Evolutionary conservation across 2,797 vertebrate species (phyloP).

Genomic region (Enoplosus armatus): DNA sequence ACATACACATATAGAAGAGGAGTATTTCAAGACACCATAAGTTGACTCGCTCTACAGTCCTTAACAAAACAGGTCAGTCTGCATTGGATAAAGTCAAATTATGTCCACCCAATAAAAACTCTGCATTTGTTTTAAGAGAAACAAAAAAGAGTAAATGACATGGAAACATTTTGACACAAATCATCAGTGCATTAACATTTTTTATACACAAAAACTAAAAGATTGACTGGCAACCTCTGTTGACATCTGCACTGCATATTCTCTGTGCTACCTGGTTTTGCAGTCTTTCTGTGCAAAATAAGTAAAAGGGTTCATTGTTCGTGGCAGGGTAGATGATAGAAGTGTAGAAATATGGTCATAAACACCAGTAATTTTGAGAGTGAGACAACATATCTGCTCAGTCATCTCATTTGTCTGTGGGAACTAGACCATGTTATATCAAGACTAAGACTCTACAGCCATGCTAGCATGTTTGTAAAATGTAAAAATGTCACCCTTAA

Average conservation of each 20-base stretch:
- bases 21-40: neutral
- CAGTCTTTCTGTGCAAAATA: neutral
- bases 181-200: neutral
- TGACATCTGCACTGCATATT: neutral
- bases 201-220: neutral
- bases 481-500: neutral
- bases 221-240: neutral
- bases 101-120: neutral
- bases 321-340: neutral
- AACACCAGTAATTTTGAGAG: neutral
- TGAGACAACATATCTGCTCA: neutral
- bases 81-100: neutral
- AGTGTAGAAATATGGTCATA: neutral
- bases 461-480: neutral
- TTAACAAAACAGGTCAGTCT: neutral
- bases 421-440: neutral
- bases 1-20: neutral
- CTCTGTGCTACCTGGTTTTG: neutral
- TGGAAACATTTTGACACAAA: neutral
- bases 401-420: neutral
- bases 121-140: neutral
- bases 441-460: neutral
- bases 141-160: neutral
- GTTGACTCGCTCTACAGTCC: no score
- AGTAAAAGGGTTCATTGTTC: neutral